Evolutionary conservation across 2,888 invertebrate genomes (phyloP).

Genomic region (Folsomia manolachei): DNA sequence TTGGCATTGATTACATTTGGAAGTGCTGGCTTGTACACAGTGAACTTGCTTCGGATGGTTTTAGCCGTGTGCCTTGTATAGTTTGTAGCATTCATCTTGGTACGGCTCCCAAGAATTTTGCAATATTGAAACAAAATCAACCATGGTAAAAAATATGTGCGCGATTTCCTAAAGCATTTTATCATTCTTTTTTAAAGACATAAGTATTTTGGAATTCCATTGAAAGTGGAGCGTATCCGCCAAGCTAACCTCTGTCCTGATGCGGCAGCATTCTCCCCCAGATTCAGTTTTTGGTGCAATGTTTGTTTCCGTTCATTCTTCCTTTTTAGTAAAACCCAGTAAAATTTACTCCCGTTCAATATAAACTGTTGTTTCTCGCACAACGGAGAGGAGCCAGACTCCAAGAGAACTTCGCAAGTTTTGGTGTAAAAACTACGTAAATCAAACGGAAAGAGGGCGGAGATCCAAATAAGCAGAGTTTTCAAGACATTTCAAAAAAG

Average conservation of each 20-base stretch:
- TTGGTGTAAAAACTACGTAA: constrained; percentile 16
- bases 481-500: constrained; percentile 20
- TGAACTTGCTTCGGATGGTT: no score
- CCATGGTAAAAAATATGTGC: not conserved
- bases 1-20: no score
- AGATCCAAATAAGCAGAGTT: constrained; percentile 13
- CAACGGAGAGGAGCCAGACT: not conserved
- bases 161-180: not conserved
- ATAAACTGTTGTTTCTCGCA: constrained; percentile 1
- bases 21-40: no score
- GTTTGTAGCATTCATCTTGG: no score
- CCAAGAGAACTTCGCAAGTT: not conserved
- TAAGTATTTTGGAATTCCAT: constrained; percentile 12
- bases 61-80: no score
- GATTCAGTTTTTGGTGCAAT: no score
- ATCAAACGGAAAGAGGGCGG: constrained; percentile 21
- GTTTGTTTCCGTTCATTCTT: not conserved
- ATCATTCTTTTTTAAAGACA: not conserved
- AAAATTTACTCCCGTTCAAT: not conserved
- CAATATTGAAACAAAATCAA: no score
- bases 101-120: no score
- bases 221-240: not conserved
- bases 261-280: no score
- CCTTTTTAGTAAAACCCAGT: not conserved
- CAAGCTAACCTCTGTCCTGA: not conserved